Evolutionary conservation across 2,113 vertebrate species (phyloP).

Genomic region (Nothoprocta pentlandii): DNA sequence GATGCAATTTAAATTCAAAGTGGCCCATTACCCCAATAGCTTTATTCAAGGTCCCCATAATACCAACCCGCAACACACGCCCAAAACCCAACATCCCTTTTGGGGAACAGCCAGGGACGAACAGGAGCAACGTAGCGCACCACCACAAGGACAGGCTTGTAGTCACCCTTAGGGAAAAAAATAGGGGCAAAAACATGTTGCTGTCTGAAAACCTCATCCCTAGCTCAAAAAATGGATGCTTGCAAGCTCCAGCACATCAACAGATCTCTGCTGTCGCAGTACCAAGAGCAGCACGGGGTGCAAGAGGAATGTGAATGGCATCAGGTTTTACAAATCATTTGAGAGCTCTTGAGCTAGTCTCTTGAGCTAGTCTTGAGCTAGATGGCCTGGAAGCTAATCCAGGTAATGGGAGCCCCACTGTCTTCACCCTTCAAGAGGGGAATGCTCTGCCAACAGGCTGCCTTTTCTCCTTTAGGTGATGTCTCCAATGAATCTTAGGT

Average conservation of each 20-base stretch:
- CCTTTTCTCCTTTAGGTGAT: neutral
- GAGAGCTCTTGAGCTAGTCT: neutral
- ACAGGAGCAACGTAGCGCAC: neutral
- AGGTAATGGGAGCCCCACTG: neutral
- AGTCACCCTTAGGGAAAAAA: neutral
- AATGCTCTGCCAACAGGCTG: neutral
- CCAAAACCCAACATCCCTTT: neutral
- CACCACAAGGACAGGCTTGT: neutral
- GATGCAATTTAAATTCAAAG: neutral
- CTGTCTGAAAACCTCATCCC: neutral
- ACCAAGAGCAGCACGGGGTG: neutral
- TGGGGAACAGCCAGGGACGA: neutral
- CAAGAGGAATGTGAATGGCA: neutral
- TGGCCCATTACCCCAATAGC: neutral
- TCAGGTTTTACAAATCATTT: neutral
- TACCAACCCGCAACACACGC: fast-evolving
- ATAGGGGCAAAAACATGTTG: neutral
- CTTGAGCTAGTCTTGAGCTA: neutral
- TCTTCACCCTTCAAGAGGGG: neutral
- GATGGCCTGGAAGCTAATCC: neutral
- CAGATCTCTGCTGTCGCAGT: neutral
- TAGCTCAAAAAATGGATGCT: neutral
- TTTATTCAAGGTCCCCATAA: neutral
- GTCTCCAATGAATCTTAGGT: neutral
- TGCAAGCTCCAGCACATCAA: neutral